phyloP scores from a whole-genome alignment of 2,113 vertebrate species.

The Oreochromis niloticus region DNA sequence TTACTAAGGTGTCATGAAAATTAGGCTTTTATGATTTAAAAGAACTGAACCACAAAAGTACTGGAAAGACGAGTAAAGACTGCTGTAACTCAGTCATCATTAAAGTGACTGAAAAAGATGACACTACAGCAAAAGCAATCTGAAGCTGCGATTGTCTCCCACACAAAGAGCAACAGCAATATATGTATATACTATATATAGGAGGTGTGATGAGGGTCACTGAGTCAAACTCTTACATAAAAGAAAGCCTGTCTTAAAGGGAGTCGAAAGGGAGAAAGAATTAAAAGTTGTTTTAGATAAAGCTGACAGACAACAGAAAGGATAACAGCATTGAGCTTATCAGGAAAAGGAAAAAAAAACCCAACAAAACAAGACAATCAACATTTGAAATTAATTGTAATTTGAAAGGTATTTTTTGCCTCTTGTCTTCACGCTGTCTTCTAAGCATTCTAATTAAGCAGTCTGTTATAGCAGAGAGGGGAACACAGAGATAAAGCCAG shows the following conservation, averaged over 20 bases:
- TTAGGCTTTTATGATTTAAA: background rate
- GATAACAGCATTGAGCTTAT: background rate
- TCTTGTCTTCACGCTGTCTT: background rate
- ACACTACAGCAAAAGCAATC: background rate
- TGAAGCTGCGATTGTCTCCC: background rate
- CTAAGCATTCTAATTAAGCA: constrained; percentile 19
- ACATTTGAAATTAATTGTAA: background rate
- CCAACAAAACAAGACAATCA: background rate
- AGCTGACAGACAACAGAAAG: too few relatives aligned
- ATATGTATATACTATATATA: background rate
- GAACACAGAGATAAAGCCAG: constrained; percentile 9
- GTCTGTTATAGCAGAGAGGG: constrained; percentile 1
- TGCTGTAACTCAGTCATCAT: background rate
- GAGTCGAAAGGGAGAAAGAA: background rate
- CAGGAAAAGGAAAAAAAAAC: background rate
- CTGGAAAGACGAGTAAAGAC: background rate
- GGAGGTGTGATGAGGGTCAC: background rate
- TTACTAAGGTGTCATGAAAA: background rate
- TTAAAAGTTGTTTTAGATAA: background rate
- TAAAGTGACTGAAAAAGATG: background rate
- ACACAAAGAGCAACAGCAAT: background rate
- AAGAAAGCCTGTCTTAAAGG: background rate
- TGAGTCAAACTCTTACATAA: background rate
- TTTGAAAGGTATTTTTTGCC: constrained; percentile 30
- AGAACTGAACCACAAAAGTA: background rate